A percentile compares a stretch with the other conserved stretches of the same genome.
Conservation (phyloP, 2,113 vertebrate species). For the Puma concolor region DNA sequence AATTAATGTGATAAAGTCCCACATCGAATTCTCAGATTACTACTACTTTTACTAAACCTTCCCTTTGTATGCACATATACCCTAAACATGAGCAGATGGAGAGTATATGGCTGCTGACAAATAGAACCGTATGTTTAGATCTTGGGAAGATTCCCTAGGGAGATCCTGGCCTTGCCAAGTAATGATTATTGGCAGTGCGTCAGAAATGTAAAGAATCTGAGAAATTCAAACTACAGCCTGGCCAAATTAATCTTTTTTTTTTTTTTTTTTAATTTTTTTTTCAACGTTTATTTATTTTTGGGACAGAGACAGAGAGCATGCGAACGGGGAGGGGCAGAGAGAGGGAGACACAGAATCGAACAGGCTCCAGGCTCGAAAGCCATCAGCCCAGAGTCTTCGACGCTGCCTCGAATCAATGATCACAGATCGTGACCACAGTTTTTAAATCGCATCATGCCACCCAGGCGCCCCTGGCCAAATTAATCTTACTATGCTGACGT, state of each 20-base stretch:
- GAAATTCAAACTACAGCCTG: constrained; percentile 12
- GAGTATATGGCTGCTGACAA: neutral
- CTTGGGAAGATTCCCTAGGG: neutral
- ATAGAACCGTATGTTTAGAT: neutral
- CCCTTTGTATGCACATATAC: neutral
- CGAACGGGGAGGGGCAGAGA: too few species aligned
- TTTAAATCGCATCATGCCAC: too few species aligned
- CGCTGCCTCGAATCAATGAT: too few species aligned
- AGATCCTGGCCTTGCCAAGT: neutral
- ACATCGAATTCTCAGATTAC: neutral
- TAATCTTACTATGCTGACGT: neutral
- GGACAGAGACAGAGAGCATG: too few species aligned
- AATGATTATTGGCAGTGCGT: constrained; percentile 36
- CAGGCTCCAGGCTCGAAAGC: too few species aligned
- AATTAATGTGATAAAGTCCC: neutral
- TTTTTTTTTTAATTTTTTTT: too few species aligned
- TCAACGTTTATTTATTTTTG: too few species aligned
- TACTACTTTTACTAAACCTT: neutral
- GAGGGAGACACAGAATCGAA: too few species aligned
- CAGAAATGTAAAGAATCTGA: constrained; percentile 68
- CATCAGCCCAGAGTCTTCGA: too few species aligned
- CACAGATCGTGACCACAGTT: too few species aligned
- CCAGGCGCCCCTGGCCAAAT: constrained; percentile 50
- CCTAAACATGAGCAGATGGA: neutral
- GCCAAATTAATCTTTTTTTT: constrained; percentile 43